A percentile compares a stretch with the other conserved stretches of the same genome.
phyloP scores from a whole-genome alignment of 2,113 vertebrate species.

The Amphiprion percula region DNA sequence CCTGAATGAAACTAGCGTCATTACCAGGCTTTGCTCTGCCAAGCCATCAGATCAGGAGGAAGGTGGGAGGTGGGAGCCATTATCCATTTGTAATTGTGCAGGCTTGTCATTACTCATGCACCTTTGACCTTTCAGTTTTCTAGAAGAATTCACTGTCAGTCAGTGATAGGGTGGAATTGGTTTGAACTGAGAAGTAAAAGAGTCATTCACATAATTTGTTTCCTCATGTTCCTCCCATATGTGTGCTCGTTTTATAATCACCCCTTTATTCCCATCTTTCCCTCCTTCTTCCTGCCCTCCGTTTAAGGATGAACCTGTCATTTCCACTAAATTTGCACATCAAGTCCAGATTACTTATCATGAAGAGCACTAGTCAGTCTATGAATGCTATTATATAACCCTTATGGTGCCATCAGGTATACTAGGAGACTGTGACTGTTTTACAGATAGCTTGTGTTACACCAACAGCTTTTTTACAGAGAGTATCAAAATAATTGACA shows the following conservation, averaged over 20 bases:
- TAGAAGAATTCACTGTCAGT: slow-evolving; percentile 54
- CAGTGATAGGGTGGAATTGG: slow-evolving; percentile 9
- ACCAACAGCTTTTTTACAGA: slow-evolving; percentile 4
- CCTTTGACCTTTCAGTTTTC: slow-evolving; percentile 75
- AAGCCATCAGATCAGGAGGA: slow-evolving; percentile 76
- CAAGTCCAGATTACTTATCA: background rate
- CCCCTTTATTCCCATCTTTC: background rate
- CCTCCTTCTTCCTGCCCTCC: background rate
- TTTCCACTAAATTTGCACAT: background rate
- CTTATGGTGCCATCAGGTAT: background rate
- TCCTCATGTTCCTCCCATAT: slow-evolving; percentile 2
- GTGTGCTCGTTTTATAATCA: slow-evolving; percentile 6
- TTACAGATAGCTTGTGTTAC: background rate
- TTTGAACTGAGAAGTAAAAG: slow-evolving; percentile 52
- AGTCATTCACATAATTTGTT: slow-evolving; percentile 49
- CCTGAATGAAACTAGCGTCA: slow-evolving; percentile 74
- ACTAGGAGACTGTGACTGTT: background rate
- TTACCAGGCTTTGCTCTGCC: slow-evolving; percentile 70
- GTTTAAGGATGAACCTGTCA: background rate
- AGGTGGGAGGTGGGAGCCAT: slow-evolving; percentile 71
- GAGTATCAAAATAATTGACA: background rate
- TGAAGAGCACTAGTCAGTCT: background rate
- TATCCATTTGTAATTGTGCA: slow-evolving; percentile 77
- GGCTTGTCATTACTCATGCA: slow-evolving; percentile 69
- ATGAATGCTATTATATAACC: background rate